A percentile compares a stretch with the other conserved stretches of the same genome.
These are phyloP conservation scores for Leptopterna dolabrata DNA, from an alignment of 2,888 invertebrate genomes.

Conservation along the genomic window DNA sequence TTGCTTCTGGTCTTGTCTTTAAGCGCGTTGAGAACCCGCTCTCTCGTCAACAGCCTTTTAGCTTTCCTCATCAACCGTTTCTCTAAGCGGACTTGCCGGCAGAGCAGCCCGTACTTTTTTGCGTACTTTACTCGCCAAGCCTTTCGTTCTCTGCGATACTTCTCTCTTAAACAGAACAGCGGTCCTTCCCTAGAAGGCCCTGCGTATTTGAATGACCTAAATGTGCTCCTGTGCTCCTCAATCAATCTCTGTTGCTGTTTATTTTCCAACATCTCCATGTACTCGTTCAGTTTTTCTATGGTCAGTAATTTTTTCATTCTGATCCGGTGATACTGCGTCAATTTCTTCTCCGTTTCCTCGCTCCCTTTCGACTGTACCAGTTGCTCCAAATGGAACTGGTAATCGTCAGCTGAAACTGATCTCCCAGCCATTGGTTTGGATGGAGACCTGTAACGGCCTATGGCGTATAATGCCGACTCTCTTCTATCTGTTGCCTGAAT, in stretches of 20 bases:
- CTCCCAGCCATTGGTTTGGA: neutral
- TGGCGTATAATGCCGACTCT: neutral
- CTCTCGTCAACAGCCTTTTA: constrained; percentile 18
- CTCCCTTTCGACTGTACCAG: neutral
- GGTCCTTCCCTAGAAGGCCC: constrained; percentile 34
- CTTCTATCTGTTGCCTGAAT: neutral
- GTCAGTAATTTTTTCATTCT: constrained; percentile 8
- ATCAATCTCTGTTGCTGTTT: constrained; percentile 24
- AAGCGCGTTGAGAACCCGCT: constrained; percentile 27
- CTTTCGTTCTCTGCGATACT: constrained; percentile 27
- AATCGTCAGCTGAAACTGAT: constrained; percentile 3
- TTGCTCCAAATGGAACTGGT: neutral
- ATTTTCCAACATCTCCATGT: constrained; percentile 13
- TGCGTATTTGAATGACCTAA: constrained; percentile 32
- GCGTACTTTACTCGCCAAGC: constrained; percentile 38
- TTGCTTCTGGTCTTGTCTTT: constrained; percentile 33
- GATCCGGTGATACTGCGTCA: neutral
- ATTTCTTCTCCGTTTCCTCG: constrained; percentile 14
- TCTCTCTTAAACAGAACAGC: constrained; percentile 35
- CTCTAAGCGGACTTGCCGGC: constrained; percentile 28
- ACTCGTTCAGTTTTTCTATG: constrained; percentile 31
- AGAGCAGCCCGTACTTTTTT: constrained; percentile 40
- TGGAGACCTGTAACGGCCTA: neutral
- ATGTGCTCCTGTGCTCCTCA: constrained; percentile 22
- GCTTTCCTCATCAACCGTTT: constrained; percentile 46